Evolutionary conservation across 2,888 invertebrate genomes (phyloP).

Genomic region (Napeogenes inachia): DNA sequence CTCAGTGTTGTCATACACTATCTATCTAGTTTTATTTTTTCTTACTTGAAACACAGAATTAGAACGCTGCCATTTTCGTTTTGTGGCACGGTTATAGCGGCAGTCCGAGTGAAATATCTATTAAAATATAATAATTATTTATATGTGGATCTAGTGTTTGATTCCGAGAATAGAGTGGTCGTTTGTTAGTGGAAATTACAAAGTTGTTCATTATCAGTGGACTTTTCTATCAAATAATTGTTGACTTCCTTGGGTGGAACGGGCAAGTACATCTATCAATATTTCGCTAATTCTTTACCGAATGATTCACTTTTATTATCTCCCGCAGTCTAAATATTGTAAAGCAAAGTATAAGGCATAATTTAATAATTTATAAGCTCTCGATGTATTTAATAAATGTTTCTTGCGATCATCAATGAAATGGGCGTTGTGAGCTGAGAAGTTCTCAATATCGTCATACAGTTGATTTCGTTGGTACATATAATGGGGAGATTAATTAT

Average conservation of each 20-base stretch:
- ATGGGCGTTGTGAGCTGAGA: slow-evolving; percentile 66
- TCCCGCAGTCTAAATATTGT: not conserved
- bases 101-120: slow-evolving; percentile 55
- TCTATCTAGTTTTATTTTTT: slow-evolving; percentile 22
- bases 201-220: slow-evolving; percentile 43
- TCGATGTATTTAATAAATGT: not conserved
- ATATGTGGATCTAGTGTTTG: slow-evolving; percentile 42
- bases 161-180: slow-evolving; percentile 45
- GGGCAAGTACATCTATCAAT: slow-evolving; percentile 65
- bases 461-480: slow-evolving; percentile 12
- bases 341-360: not conserved
- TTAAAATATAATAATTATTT: slow-evolving; percentile 45
- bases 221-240: slow-evolving; percentile 47
- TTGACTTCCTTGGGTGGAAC: slow-evolving; percentile 66
- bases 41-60: slow-evolving; percentile 27
- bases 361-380: not conserved
- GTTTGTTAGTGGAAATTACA: slow-evolving; percentile 41
- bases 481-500: not conserved
- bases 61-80: slow-evolving; percentile 76
- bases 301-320: slow-evolving; percentile 33
- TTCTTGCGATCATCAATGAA: slow-evolving; percentile 32
- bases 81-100: slow-evolving; percentile 72
- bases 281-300: slow-evolving; percentile 43
- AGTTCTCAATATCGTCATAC: slow-evolving; percentile 45
- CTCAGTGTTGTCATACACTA: slow-evolving; percentile 26